Conservation (phyloP, 1,140 invertebrate species). For the Vollenhovia emeryi region DNA sequence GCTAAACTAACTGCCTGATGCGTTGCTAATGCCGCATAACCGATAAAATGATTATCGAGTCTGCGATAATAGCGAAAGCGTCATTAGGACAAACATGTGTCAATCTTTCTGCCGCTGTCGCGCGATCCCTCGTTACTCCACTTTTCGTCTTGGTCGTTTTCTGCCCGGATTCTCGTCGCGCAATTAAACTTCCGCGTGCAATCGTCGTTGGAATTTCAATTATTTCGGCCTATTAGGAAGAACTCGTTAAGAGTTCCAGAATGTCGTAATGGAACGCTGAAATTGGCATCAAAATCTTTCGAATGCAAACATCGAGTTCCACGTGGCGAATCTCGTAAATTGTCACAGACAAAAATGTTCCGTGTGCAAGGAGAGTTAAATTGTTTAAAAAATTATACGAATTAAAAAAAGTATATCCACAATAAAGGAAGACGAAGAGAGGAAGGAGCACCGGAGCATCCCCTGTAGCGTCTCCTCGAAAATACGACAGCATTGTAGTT, state of each 20-base stretch:
- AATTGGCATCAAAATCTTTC: neutral
- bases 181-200: constrained; percentile 2
- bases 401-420: neutral
- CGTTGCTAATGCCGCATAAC: neutral
- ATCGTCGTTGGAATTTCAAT: constrained; percentile 2
- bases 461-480: neutral
- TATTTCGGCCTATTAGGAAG: neutral
- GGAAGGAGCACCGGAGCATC: neutral
- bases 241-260: neutral
- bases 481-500: neutral
- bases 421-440: neutral
- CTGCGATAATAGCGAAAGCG: neutral
- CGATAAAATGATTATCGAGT: constrained; percentile 17
- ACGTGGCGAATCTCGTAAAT: neutral
- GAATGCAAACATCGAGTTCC: neutral
- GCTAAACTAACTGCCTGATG: constrained; percentile 22
- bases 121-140: neutral
- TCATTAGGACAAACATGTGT: constrained; percentile 23
- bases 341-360: neutral
- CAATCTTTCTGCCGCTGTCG: neutral
- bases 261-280: neutral
- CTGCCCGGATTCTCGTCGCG: neutral
- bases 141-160: neutral
- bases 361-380: too few relatives aligned
- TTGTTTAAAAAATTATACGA: neutral